A percentile compares a stretch with the other conserved stretches of the same genome.
These are phyloP conservation scores for Peromyscus californicus DNA, from an alignment of 2,113 vertebrate species.

Conservation along the genomic window DNA sequence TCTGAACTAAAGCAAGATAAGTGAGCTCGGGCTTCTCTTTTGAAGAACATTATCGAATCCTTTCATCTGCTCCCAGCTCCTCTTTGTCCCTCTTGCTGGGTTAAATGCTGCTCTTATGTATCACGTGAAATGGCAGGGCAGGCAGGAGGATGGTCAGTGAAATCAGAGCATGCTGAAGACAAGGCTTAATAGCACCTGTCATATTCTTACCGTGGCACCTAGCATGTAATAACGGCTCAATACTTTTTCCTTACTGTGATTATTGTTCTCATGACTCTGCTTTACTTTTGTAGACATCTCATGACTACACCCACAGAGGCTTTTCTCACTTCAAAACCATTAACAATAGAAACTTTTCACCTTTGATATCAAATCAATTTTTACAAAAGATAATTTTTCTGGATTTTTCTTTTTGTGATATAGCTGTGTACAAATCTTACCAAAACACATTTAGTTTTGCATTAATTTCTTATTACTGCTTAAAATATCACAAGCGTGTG, in stretches of 20 bases:
- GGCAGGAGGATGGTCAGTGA: neutral
- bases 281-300: neutral
- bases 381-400: neutral
- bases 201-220: too few relatives aligned
- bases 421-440: neutral
- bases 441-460: slow-evolving; percentile 14
- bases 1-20: slow-evolving; percentile 4
- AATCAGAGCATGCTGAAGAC: neutral
- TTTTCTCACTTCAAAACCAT: neutral
- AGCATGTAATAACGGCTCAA: neutral
- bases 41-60: neutral
- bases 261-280: neutral
- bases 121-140: neutral
- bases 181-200: neutral
- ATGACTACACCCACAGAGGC: neutral
- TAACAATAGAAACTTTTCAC: slow-evolving; percentile 3
- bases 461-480: slow-evolving; percentile 28
- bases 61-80: neutral
- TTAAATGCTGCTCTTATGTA: neutral
- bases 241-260: neutral
- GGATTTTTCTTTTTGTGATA: slow-evolving; percentile 37
- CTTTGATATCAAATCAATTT: neutral
- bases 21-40: neutral
- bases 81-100: neutral
- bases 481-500: neutral